These are phyloP conservation scores for Lordiphosa collinella DNA, from an alignment of 1,140 invertebrate genomes.

Conservation along the genomic window DNA sequence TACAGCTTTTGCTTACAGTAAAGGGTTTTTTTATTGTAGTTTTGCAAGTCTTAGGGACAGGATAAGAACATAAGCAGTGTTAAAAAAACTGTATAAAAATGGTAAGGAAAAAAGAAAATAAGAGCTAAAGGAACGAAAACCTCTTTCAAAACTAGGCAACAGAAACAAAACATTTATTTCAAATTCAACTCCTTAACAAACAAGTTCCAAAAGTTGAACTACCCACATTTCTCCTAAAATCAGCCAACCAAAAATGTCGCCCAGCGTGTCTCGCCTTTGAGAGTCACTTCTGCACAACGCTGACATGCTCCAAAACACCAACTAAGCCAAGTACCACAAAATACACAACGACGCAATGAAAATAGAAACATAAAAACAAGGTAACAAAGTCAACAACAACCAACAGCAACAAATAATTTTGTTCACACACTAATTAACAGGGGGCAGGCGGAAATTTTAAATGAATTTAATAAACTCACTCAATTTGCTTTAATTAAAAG, in stretches of 20 bases:
- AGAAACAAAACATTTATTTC: no score
- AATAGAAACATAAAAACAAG: not conserved
- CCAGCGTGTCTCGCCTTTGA: not conserved
- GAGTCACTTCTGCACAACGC: constrained; percentile 4
- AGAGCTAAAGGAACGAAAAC: no score
- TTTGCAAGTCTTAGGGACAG: no score
- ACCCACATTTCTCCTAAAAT: not conserved
- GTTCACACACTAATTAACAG: constrained; percentile 26
- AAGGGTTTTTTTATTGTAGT: no score
- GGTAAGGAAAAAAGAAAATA: no score
- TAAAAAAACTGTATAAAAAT: no score
- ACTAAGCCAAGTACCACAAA: constrained; percentile 11
- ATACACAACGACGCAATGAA: not conserved
- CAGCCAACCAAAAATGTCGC: not conserved
- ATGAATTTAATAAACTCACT: constrained; percentile 9
- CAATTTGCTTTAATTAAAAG: constrained; percentile 6
- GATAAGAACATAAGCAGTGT: no score
- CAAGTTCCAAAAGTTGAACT: no score
- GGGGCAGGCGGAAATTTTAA: not conserved
- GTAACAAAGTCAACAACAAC: constrained; percentile 4
- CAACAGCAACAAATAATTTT: constrained; percentile 13
- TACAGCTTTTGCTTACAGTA: no score
- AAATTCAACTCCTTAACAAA: no score
- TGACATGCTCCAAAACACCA: constrained; percentile 10
- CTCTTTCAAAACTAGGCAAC: no score